A percentile compares a stretch with the other conserved stretches of the same genome.
phyloP scores from a whole-genome alignment of 2,888 invertebrate genomes.

The Agrenia bidenticulata region DNA sequence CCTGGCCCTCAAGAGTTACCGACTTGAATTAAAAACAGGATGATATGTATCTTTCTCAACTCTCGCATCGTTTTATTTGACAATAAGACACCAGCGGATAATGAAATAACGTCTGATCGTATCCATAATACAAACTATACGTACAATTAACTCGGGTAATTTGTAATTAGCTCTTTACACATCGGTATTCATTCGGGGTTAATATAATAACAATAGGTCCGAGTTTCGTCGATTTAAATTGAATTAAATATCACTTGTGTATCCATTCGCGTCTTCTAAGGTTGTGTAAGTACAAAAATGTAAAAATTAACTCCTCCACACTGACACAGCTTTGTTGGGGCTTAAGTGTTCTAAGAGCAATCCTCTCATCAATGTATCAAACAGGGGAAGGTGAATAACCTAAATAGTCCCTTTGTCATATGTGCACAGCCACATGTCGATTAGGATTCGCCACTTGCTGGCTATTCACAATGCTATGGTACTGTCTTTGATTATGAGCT shows the following conservation, averaged over 20 bases:
- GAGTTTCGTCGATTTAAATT: background rate
- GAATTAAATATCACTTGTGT: conserved; percentile 20
- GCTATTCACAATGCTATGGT: conserved; percentile 43
- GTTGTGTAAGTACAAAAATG: conserved; percentile 10
- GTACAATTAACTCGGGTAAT: too few species aligned
- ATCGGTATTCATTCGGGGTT: background rate
- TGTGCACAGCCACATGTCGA: conserved; percentile 67
- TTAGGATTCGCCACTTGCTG: conserved; percentile 33
- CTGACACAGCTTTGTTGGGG: background rate
- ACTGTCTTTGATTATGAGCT: conserved; percentile 42
- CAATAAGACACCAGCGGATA: conserved; percentile 22
- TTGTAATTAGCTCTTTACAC: conserved; percentile 9
- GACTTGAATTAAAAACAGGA: background rate
- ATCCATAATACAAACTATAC: too few species aligned
- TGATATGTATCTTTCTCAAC: conserved; percentile 9
- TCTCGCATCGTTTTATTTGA: conserved; percentile 19
- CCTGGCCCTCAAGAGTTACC: too few species aligned
- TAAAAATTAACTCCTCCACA: background rate
- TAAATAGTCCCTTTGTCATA: conserved; percentile 59
- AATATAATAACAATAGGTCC: background rate
- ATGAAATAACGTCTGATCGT: background rate
- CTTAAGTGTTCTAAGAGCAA: too few species aligned
- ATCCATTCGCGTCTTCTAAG: background rate
- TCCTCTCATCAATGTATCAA: conserved; percentile 2
- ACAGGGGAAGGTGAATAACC: conserved; percentile 20